These are phyloP conservation scores for Rhabdophis nuchalis DNA, from an alignment of 2,797 vertebrate genomes.

Conservation along the genomic window DNA sequence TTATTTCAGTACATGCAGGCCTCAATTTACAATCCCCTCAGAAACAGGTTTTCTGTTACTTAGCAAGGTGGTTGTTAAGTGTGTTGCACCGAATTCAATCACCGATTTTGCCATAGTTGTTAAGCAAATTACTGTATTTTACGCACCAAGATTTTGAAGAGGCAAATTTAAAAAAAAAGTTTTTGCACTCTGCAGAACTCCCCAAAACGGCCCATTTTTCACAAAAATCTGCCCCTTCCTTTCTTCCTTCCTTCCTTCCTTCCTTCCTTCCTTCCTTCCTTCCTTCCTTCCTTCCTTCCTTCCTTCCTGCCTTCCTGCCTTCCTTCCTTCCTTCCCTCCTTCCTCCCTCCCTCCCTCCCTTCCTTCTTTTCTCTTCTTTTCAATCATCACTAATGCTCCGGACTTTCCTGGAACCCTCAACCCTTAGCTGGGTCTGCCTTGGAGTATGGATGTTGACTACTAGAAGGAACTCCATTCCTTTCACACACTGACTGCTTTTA, in stretches of 20 bases:
- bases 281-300: background rate
- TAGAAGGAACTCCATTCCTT: background rate
- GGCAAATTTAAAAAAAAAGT: too few relatives aligned
- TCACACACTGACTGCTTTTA: background rate
- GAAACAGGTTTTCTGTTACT: background rate
- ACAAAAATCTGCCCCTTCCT: too few relatives aligned
- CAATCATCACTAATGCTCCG: background rate
- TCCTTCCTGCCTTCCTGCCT: background rate
- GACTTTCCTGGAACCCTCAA: background rate
- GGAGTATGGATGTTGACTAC: background rate
- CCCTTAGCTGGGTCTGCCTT: background rate
- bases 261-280: background rate
- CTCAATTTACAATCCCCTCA: background rate
- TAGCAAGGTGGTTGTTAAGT: background rate
- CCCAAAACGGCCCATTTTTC: too few relatives aligned
- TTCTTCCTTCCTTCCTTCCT: too few relatives aligned
- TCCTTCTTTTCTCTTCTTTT: background rate
- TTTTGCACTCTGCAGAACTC: too few relatives aligned
- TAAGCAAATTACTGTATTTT: background rate
- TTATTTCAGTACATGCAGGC: background rate
- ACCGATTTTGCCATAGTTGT: background rate
- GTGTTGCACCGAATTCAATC: background rate
- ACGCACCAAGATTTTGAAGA: too few relatives aligned
- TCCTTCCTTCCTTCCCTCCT: too few relatives aligned
- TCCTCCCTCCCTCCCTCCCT: too few relatives aligned